Evolutionary conservation across 2,888 invertebrate species (phyloP), one percentile per base, ranked within the genome.

Genomic region (Lymantria monacha): DNA sequence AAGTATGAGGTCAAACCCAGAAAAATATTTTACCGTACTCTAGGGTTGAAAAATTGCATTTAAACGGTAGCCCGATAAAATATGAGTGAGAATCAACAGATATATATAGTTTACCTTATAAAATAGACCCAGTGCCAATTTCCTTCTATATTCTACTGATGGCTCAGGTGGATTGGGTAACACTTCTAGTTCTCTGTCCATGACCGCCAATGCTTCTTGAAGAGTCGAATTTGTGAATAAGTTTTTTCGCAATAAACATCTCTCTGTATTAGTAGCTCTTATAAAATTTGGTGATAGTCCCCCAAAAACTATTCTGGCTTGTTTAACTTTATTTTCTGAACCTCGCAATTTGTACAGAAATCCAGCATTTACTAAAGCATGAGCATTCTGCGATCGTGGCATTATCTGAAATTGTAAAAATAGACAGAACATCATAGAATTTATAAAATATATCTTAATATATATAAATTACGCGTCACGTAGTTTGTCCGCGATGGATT

Each of bases 351-450:
- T 70, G 46, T 94, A 92, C 0, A 94, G 74, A 70, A 96, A 95
- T 8, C 94, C 96, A 11, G 95, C 95, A 69, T 96, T 95, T 0
- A 96, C 94, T 51, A 94, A 92, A 0, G 96, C 95, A 66, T 94
- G 94, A 0, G 95, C 94, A 70, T 94, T 95, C 84, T 95, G 95
- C 0, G 94, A 92, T 52, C 95, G 86, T 0, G 94, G 93, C 93
- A 94, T 95, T 45, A 96, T 93, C 95, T 96, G 69, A n/a, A 71
- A 77, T 51, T 0, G 37, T 11, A 37, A 40, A 33, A 31, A 33
- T 3, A 41, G 3, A 11, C 22, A 22, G 22, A 22, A n/a, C n/a
- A n/a, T n/a, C n/a, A n/a, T n/a, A n/a, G n/a, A n/a, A n/a, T n/a
- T n/a, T n/a, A n/a, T n/a, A n/a, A n/a, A n/a, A n/a, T n/a, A n/a